These are phyloP conservation scores for Athalia cordata DNA, from an alignment of 2,888 invertebrate genomes.

Conservation along the genomic window DNA sequence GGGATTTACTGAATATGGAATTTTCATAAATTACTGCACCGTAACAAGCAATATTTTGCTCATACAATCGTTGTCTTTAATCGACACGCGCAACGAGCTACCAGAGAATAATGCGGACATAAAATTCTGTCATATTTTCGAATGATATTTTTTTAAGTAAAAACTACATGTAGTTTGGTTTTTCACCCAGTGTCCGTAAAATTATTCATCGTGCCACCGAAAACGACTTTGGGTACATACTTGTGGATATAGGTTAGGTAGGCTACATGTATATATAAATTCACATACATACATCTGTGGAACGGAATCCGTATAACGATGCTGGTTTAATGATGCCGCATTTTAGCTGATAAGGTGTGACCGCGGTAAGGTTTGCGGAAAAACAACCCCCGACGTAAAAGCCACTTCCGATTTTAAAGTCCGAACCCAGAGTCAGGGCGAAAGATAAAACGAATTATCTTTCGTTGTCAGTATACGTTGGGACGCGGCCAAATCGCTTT, in stretches of 20 bases:
- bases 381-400: conserved; percentile 4
- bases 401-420: conserved; percentile 26
- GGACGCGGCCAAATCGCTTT: conserved; percentile 11
- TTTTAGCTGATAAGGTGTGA: conserved; percentile 33
- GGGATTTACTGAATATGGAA: no score
- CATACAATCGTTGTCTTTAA: no score
- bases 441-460: conserved; percentile 40
- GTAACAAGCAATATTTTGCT: no score
- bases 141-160: no score
- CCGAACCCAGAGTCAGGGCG: conserved; percentile 25
- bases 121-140: no score
- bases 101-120: no score
- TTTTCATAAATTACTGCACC: no score
- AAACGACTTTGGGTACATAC: no score
- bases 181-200: neutral
- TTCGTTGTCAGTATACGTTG: conserved; percentile 15
- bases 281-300: neutral
- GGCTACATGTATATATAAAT: neutral
- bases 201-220: neutral
- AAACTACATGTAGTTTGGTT: neutral
- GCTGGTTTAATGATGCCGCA: conserved; percentile 15
- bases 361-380: conserved; percentile 13
- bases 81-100: neutral
- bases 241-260: no score
- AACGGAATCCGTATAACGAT: conserved; percentile 1